These are phyloP conservation scores for Bujurquina vittata DNA, from an alignment of 2,113 vertebrate species.

Conservation along the genomic window DNA sequence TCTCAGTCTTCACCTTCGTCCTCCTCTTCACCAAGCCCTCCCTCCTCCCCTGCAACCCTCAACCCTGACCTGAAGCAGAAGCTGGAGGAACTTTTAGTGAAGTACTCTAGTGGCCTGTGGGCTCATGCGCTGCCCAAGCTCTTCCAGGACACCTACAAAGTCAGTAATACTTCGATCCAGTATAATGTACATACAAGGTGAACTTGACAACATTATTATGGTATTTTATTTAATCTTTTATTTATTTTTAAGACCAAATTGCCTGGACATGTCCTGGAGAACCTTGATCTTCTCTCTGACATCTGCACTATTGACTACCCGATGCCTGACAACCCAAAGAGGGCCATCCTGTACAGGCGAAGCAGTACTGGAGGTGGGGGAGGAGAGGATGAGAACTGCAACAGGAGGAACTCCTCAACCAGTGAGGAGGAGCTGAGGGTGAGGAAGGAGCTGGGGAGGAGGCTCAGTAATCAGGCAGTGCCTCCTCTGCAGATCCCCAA, in stretches of 20 bases:
- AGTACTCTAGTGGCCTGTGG: constrained; percentile 93
- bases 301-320: constrained; percentile 89
- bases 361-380: constrained; percentile 47
- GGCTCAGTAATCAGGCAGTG: constrained; percentile 69
- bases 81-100: constrained; percentile 86
- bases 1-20: constrained; percentile 46
- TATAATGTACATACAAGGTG: neutral
- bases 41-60: constrained; percentile 56
- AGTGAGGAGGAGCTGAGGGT: constrained; percentile 58
- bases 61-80: constrained; percentile 85
- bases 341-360: constrained; percentile 89
- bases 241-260: constrained; percentile 81
- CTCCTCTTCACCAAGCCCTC: constrained; percentile 55
- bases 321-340: constrained; percentile 88
- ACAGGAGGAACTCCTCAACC: constrained; percentile 50
- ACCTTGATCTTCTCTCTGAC: constrained; percentile 87
- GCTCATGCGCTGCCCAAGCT: constrained; percentile 92
- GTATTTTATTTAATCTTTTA: constrained; percentile 3
- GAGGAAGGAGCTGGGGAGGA: constrained; percentile 58
- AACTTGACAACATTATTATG: neutral
- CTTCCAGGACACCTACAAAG: constrained; percentile 88
- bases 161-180: constrained; percentile 33
- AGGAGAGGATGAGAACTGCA: constrained; percentile 77
- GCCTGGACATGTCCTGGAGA: constrained; percentile 86
- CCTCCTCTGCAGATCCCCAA: constrained; percentile 87